A percentile compares a stretch with the other conserved stretches of the same genome.
phyloP scores from a whole-genome alignment of 2,113 vertebrate species.

The Noctilio leporinus region DNA sequence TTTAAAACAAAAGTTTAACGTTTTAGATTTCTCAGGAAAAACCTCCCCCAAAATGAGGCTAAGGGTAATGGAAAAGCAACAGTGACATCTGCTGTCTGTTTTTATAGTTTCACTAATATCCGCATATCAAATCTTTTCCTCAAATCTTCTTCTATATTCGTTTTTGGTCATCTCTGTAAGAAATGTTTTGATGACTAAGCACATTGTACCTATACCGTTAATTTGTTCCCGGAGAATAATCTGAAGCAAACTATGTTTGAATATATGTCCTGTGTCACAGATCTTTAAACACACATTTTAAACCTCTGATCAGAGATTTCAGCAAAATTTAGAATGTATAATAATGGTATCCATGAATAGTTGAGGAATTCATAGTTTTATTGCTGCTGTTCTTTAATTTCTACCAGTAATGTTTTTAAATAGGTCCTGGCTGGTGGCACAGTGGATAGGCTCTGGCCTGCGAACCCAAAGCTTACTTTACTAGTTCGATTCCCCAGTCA shows the following conservation, averaged over 20 bases:
- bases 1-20: not conserved
- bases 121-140: not conserved
- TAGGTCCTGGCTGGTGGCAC: too few relatives aligned
- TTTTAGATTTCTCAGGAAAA: not conserved
- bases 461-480: too few relatives aligned
- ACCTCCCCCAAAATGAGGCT: not conserved
- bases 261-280: not conserved
- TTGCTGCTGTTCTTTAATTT: not conserved
- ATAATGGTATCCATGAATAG: not conserved
- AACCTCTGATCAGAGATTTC: not conserved
- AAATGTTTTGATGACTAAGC: not conserved
- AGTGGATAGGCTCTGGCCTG: too few relatives aligned
- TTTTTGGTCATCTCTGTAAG: not conserved
- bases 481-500: too few relatives aligned
- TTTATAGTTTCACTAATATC: conserved; percentile 3
- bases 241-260: not conserved
- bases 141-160: not conserved
- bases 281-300: conserved; percentile 14
- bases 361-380: not conserved
- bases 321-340: not conserved
- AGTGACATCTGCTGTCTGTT: conserved; percentile 61
- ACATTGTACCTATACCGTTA: not conserved
- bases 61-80: conserved; percentile 29
- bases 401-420: not conserved
- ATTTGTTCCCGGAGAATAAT: conserved; percentile 16